Base-by-base conservation (phyloP, 2,797 vertebrate genomes). In the Schizopygopsis pylzovi region DNA sequence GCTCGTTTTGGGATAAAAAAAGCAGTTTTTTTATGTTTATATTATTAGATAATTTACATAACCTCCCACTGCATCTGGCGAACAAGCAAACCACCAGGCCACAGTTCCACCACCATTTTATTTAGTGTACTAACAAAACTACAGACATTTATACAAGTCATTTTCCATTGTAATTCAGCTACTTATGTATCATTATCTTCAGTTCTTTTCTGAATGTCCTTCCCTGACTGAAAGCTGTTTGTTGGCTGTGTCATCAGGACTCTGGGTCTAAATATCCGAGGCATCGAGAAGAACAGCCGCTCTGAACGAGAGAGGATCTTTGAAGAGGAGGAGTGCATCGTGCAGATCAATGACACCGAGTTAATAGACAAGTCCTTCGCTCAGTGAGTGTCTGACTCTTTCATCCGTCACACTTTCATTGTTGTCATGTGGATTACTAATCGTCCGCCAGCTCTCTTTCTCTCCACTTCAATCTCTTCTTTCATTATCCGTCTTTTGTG, bases 321-420 rank as follows among this genome's bases (percentile, higher is more conserved):
- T 91, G 91, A 94, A 77, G 96, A 97, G 89, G 97, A 98, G 4
- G 98, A 99, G 88, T 97, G 96, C 80, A 99, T 99, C 86, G 96
- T 99, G 59, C 96, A 95, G 91, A 99, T 99, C 93, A 99, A 98
- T 91, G 94, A 93, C 9, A 93, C 94, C 15, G 95, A 96, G 47
- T 96, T 99, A 22, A 92, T 94, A 87, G 98, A 99, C 94, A 98
- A 97, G 95, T 96, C 97, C 8, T 99, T 99, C 81, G 91, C 94
- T 81, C 95, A 98, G 98, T 99, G 93, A 96, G 98, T 87, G 70
- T 77, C 25, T 37, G 25, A 84, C 73, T 73, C 76, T 43, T 76
- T 77, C 63, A 82, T 86, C 82, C 8, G 6, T 86, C 82, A 59
- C 79, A 56, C 71, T 61, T 71, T 67, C 73, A 45, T 28, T 81